These are phyloP conservation scores for Julus scanicus DNA, from an alignment of 2,888 invertebrate genomes.

Conservation along the genomic window DNA sequence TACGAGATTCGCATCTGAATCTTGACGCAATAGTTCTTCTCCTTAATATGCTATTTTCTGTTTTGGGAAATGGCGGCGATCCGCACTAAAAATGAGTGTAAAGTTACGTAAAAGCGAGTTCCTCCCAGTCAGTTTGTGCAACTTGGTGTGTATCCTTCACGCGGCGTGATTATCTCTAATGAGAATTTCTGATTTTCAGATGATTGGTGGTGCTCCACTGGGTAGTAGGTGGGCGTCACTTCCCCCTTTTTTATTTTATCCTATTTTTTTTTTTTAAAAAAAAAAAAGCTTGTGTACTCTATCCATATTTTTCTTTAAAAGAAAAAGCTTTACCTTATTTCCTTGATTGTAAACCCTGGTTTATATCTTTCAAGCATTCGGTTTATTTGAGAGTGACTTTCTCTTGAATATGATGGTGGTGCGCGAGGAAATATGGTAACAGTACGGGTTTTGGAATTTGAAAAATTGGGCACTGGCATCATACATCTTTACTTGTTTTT, in stretches of 20 bases:
- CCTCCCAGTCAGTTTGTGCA: not conserved
- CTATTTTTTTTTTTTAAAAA: not conserved
- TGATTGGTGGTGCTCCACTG: conserved; percentile 55
- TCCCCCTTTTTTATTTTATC: conserved; percentile 40
- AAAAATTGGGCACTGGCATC: conserved; percentile 6
- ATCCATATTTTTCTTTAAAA: not conserved
- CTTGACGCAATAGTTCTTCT: too few species aligned
- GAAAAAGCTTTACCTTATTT: not conserved
- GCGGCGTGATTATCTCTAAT: conserved; percentile 51
- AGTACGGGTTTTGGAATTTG: not conserved
- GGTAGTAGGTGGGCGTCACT: conserved; percentile 54
- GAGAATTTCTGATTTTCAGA: conserved; percentile 56
- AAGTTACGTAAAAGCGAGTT: not conserved
- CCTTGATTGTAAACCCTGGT: too few species aligned
- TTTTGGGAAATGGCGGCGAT: not conserved
- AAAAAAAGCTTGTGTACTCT: not conserved
- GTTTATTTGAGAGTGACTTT: not conserved
- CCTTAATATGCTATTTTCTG: too few species aligned
- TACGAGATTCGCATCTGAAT: not conserved
- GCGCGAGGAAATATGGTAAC: not conserved
- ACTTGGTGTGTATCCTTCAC: not conserved
- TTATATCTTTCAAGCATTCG: too few species aligned
- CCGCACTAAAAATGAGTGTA: not conserved
- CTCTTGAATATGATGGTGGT: not conserved
- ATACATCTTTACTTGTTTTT: not conserved